Evolutionary conservation across 2,797 vertebrate genomes (phyloP).

Genomic region (Columba guinea): DNA sequence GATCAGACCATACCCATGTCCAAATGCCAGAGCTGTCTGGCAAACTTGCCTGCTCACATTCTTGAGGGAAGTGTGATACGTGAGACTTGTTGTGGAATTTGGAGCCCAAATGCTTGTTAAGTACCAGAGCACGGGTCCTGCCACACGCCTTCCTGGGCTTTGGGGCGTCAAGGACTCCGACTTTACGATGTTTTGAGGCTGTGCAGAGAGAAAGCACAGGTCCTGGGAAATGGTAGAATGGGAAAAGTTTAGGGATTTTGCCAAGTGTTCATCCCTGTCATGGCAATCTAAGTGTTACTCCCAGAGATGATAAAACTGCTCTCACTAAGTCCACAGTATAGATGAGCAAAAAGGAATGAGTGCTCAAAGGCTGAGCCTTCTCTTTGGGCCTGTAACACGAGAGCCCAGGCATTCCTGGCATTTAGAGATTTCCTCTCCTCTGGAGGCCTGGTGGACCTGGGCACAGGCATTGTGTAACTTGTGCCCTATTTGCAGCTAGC

Average conservation of each 20-base stretch:
- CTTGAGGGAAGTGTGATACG: slow-evolving; percentile 54
- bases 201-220: not conserved
- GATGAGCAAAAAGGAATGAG: not conserved
- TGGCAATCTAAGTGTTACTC: not conserved
- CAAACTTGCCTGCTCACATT: slow-evolving; percentile 50
- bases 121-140: not conserved
- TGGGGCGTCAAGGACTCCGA: not conserved
- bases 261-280: not conserved
- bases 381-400: not conserved
- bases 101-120: not conserved
- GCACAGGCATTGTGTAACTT: not conserved
- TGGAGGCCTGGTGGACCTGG: not conserved
- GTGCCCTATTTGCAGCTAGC: not conserved
- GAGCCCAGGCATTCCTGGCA: not conserved
- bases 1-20: not conserved
- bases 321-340: not conserved
- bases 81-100: slow-evolving; percentile 9
- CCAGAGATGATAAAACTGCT: not conserved
- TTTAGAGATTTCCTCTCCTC: not conserved
- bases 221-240: not conserved
- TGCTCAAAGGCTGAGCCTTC: not conserved
- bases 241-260: not conserved
- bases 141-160: not conserved
- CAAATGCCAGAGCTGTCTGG: slow-evolving; percentile 56
- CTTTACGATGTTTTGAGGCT: not conserved